Evolutionary conservation across 2,113 vertebrate species (phyloP), one percentile per base, ranked within the genome.

Genomic region (Apteryx mantelli): DNA sequence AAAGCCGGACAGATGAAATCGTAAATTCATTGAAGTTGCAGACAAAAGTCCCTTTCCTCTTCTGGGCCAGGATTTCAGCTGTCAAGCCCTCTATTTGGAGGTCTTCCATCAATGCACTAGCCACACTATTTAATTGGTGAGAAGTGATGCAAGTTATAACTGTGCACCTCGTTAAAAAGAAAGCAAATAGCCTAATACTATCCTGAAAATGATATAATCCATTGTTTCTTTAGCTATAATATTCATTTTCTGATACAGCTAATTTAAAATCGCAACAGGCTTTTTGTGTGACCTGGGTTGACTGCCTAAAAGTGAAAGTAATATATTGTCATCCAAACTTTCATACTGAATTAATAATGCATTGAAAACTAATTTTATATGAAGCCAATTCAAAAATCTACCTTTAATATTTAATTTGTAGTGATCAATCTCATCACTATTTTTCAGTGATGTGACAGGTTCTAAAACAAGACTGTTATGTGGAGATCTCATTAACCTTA

Each of bases 301-400:
- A 69, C 52, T 73, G 13, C 7, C 55, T 60, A 88, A 95, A 95
- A 86, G 4, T 10, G 10, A 79, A 95, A 88, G 56, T 77, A 83
- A 85, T 79, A 66, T 50, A 69, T 26, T 5, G 2, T 50, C 68
- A 76, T 60, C 34, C 18, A 86, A 87, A 84, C 6, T 82, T 92
- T 89, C 22, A 68, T 66, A 66, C 6, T 24, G 18, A 91, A 86
- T 79, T 10, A 94, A 86, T 89, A 84, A 88, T 50, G 15, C 6
- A 74, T 61, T 77, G 34, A 92, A 94, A 97, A 84, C 53, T 86
- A 86, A 82, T 82, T 97, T 89, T 60, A 36, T 50, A 86, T 76
- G 32, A 86, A 95, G 30, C 75, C 28, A 90, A 64, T 82, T 3
- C 42, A 78, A 91, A 86, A 77, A 56, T 32, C 21, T 28, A 86